Evolutionary conservation across 2,113 vertebrate species (phyloP).

Genomic region (Dipodomys merriami): DNA sequence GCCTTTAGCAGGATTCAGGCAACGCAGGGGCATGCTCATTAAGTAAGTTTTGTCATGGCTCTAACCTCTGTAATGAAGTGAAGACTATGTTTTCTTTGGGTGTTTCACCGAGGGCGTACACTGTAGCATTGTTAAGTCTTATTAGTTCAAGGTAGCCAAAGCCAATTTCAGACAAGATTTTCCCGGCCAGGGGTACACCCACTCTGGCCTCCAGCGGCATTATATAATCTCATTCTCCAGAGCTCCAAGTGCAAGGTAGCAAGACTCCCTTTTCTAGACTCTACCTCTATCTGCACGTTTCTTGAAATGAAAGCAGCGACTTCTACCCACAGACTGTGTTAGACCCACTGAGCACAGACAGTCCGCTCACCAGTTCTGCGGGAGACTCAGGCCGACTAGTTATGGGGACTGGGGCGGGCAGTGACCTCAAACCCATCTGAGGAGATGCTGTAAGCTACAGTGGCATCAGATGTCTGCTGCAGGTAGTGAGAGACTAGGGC

Average conservation of each 20-base stretch:
- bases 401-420: neutral
- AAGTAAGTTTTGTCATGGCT: conserved; percentile 3
- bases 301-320: neutral
- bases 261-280: conserved; percentile 15
- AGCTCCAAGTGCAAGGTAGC: neutral
- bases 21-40: neutral
- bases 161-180: neutral
- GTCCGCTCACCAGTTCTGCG: neutral
- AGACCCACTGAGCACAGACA: neutral
- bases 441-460: neutral
- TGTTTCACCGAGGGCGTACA: neutral
- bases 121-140: conserved; percentile 49
- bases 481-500: neutral
- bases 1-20: neutral
- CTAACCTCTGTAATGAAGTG: neutral
- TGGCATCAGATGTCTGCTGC: neutral
- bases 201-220: neutral
- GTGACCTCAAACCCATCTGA: neutral
- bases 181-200: neutral
- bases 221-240: conserved; percentile 13
- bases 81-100: conserved; percentile 57
- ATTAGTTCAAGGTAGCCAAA: neutral
- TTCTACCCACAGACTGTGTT: neutral
- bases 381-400: neutral
- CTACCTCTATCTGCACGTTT: neutral